Percentiles rank a stretch among this genome's conserved stretches.
Evolutionary conservation across 92 coral and sea anemone species (phyloP).

Genomic region (Porites evermanni): DNA sequence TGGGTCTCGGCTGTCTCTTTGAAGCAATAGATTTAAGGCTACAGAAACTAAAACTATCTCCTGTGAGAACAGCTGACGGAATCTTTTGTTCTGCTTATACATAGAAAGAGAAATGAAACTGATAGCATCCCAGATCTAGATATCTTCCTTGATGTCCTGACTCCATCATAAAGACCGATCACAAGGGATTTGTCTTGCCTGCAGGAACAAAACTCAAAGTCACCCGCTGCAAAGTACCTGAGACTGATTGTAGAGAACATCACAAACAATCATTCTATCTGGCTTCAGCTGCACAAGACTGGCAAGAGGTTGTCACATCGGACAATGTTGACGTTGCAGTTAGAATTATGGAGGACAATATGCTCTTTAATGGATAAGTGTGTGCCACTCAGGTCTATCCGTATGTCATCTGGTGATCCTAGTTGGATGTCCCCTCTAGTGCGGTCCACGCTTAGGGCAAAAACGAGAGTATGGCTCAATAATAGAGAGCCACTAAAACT

Average conservation of each 20-base stretch:
- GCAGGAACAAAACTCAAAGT: conserved; percentile 73
- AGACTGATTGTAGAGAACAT: conserved; percentile 64
- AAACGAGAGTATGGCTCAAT: conserved; percentile 38
- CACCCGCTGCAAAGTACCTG: conserved; percentile 40
- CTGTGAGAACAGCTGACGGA: no score
- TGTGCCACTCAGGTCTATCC: conserved; percentile 27
- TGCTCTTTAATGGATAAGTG: conserved; percentile 3
- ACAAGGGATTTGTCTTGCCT: conserved; percentile 64
- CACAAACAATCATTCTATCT: conserved; percentile 49
- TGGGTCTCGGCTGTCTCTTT: no score
- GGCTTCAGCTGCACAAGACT: conserved; percentile 38
- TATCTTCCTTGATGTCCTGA: no score
- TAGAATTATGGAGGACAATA: conserved; percentile 12
- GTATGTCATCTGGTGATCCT: conserved; percentile 57
- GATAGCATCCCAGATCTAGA: no score
- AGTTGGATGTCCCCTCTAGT: conserved; percentile 54
- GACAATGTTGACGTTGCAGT: conserved; percentile 14
- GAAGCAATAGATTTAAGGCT: no score
- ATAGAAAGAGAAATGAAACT: no score
- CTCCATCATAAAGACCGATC: conserved; percentile 74
- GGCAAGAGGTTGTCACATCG: conserved; percentile 22
- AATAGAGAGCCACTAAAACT: not conserved
- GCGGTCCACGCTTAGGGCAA: conserved; percentile 27
- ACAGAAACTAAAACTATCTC: no score
- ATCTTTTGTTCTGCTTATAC: no score